These are phyloP conservation scores for Sitodiplosis mosellana DNA, from an alignment of 1,140 invertebrate genomes.

Conservation along the genomic window DNA sequence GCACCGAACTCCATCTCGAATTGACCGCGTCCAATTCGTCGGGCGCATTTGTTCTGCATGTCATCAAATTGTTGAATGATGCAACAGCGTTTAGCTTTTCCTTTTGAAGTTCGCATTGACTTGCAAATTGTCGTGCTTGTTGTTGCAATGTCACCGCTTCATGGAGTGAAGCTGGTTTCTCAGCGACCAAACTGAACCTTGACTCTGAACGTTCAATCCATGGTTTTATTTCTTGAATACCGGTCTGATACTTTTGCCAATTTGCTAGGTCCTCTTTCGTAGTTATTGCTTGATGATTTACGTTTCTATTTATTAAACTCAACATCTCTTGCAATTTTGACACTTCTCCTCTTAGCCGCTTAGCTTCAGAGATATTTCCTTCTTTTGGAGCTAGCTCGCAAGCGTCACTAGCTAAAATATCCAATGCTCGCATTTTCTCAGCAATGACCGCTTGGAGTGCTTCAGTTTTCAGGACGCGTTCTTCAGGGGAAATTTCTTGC, in stretches of 20 bases:
- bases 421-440: constrained; percentile 53
- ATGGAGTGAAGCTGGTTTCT: constrained; percentile 52
- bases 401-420: constrained; percentile 56
- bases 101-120: constrained; percentile 57
- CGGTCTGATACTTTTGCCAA: constrained; percentile 70
- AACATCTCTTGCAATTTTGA: constrained; percentile 45
- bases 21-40: constrained; percentile 69
- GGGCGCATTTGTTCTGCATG: constrained; percentile 46
- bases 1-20: constrained; percentile 56
- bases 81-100: constrained; percentile 51
- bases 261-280: constrained; percentile 58
- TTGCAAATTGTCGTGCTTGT: constrained; percentile 44
- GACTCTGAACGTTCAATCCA: constrained; percentile 76
- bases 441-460: constrained; percentile 44
- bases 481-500: constrained; percentile 52
- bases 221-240: constrained; percentile 60
- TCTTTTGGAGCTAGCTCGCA: constrained; percentile 44
- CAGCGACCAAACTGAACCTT: constrained; percentile 43
- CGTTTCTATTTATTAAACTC: constrained; percentile 43
- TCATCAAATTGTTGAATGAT: constrained; percentile 50
- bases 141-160: constrained; percentile 62
- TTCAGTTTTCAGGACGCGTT: constrained; percentile 50
- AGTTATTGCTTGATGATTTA: constrained; percentile 48
- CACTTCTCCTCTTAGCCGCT: constrained; percentile 46
- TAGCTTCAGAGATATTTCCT: constrained; percentile 41